phyloP scores from a whole-genome alignment of 2,888 invertebrate genomes.

The Hirtodrosophila duncani region DNA sequence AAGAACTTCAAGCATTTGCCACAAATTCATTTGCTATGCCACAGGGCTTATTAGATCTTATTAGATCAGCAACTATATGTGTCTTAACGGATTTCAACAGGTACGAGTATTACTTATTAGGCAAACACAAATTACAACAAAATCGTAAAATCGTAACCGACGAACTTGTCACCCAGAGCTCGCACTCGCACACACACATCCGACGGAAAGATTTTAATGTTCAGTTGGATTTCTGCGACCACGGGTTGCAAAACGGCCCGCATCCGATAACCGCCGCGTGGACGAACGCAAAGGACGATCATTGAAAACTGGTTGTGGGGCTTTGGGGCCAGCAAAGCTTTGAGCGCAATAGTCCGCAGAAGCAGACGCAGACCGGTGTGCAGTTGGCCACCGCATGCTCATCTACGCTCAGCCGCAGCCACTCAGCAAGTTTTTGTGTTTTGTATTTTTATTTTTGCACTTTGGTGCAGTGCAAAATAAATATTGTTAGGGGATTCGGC shows the following conservation, averaged over 20 bases:
- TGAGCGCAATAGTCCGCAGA: slow-evolving; percentile 8
- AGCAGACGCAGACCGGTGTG: slow-evolving; percentile 2
- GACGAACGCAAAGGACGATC: slow-evolving; percentile 60
- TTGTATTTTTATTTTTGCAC: slow-evolving; percentile 45
- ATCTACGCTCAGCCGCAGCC: no score
- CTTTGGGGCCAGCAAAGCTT: slow-evolving; percentile 34
- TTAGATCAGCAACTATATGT: slow-evolving; percentile 2
- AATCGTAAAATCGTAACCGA: no score
- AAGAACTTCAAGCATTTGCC: not conserved
- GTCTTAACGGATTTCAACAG: slow-evolving; percentile 18
- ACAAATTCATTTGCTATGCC: not conserved
- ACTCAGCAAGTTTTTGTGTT: slow-evolving; percentile 48
- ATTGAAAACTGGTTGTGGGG: slow-evolving; percentile 65
- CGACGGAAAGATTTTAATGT: no score
- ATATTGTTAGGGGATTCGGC: not conserved
- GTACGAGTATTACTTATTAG: no score
- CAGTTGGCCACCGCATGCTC: no score
- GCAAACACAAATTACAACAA: no score
- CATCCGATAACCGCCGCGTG: slow-evolving; percentile 11
- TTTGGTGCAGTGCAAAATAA: slow-evolving; percentile 41
- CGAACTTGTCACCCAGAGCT: no score
- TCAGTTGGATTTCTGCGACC: no score
- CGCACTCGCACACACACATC: no score
- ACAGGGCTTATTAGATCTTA: not conserved
- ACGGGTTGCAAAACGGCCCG: no score